Base-by-base conservation (phyloP, 2,888 invertebrate species). In the Tipula confusa region DNA sequence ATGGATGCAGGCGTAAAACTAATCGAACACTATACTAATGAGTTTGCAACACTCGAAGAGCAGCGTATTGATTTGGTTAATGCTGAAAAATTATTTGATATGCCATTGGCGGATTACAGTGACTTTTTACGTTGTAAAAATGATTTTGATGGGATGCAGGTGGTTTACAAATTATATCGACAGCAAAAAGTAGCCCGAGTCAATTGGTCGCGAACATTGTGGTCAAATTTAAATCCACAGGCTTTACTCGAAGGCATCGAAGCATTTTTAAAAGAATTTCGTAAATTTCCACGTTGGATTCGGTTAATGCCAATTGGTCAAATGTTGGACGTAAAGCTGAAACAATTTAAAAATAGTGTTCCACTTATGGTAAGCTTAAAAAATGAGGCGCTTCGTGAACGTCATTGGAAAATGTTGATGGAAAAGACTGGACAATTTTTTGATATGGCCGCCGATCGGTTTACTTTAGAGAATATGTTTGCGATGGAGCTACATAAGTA, bases 391-490 rank as follows among this genome's bases (percentile, higher is more conserved):
- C 92, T 98, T 88, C 91, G 97, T 9, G 95, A 96, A 86, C 92
- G 97, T 11, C 98, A 98, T 89, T 98, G 98, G 98, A 92, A 93
- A 86, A 93, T 95, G 86, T 90, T 98, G 82, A 97, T 98, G 97
- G 90, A 90, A 1, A 96, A 95, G 89, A 98, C 97, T 13, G 93
- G 92, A 13, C 91, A 93, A 86, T 90, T 92, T 85, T 97, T 97
- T 88, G 97, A 97, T 87, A 97, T 97, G 94, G 92, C 95, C 1
- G 94, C 96, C 2, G 95, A 96, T 24, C 92, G 94, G n/a, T 97
- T 98, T 86, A 97, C 97, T 0, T 90, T 98, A 84, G 96, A 96
- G 84, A 96, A 97, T 87, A 95, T 98, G 93, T 98, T 98, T 88
- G 93, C 94, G 0, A 97, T 98, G 97, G 95, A 98, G 87, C 89